Evolutionary conservation across 2,797 vertebrate species (phyloP).

Genomic region (Coendou prehensilis): DNA sequence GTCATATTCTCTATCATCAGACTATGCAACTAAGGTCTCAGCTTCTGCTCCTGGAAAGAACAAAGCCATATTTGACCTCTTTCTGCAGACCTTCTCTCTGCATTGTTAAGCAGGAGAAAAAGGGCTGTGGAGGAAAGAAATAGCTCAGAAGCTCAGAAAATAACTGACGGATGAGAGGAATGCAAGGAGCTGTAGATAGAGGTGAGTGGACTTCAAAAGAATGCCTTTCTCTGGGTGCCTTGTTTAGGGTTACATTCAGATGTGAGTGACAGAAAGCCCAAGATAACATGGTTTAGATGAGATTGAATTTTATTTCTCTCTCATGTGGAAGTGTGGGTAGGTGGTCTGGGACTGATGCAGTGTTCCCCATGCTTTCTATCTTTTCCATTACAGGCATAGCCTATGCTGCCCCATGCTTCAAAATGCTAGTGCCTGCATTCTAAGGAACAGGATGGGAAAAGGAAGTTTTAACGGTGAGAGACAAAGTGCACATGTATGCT

Average conservation of each 20-base stretch:
- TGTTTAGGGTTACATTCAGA: slow-evolving; percentile 46
- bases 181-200: not conserved
- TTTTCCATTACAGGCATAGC: slow-evolving; percentile 9
- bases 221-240: not conserved
- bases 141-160: slow-evolving; percentile 29
- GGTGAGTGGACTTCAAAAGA: slow-evolving; percentile 49
- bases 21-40: not conserved
- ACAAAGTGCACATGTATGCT: not conserved
- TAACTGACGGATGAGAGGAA: not conserved
- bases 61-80: not conserved
- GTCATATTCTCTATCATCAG: not conserved
- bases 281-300: not conserved
- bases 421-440: not conserved
- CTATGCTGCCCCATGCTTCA: not conserved
- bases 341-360: not conserved
- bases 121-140: not conserved
- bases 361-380: not conserved
- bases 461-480: not conserved
- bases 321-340: not conserved
- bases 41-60: slow-evolving; percentile 14
- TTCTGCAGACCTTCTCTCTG: slow-evolving; percentile 13
- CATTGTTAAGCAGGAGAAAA: slow-evolving; percentile 35
- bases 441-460: not conserved
- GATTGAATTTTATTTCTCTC: slow-evolving; percentile 30
- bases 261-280: slow-evolving; percentile 7